A percentile compares a stretch with the other conserved stretches of the same genome.
Conservation (phyloP, 2,888 invertebrate species). For the Sympetrum striolatum region DNA sequence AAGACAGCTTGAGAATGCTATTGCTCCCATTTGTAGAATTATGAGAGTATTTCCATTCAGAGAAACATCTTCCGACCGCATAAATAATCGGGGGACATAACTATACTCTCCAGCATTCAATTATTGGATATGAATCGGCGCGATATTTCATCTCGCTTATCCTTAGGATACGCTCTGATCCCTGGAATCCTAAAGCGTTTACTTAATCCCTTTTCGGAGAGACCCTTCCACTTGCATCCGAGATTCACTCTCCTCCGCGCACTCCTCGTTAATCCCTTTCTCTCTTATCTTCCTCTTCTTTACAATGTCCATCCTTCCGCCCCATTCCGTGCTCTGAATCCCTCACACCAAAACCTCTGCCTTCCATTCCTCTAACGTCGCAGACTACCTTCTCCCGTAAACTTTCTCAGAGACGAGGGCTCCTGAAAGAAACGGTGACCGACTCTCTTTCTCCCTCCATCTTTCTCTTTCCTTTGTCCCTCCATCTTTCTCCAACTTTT, state of each 20-base stretch:
- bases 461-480: not conserved
- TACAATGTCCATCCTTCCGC: not conserved
- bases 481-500: no score
- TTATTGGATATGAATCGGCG: not conserved
- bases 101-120: not conserved
- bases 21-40: no score
- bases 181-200: not conserved
- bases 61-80: not conserved
- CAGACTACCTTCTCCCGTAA: not conserved
- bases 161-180: not conserved
- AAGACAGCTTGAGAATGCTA: no score
- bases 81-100: not conserved
- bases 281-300: not conserved
- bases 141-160: not conserved
- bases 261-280: not conserved
- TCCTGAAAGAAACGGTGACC: not conserved
- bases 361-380: not conserved
- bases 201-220: not conserved
- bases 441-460: not conserved
- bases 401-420: not conserved
- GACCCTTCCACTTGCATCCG: not conserved
- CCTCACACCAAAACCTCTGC: not conserved
- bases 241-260: not conserved
- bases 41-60: no score
- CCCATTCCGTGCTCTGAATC: not conserved